Percentiles rank a stretch among this genome's conserved stretches.
Conservation (phyloP, 2,888 invertebrate species). For the Mythimna loreyi region DNA sequence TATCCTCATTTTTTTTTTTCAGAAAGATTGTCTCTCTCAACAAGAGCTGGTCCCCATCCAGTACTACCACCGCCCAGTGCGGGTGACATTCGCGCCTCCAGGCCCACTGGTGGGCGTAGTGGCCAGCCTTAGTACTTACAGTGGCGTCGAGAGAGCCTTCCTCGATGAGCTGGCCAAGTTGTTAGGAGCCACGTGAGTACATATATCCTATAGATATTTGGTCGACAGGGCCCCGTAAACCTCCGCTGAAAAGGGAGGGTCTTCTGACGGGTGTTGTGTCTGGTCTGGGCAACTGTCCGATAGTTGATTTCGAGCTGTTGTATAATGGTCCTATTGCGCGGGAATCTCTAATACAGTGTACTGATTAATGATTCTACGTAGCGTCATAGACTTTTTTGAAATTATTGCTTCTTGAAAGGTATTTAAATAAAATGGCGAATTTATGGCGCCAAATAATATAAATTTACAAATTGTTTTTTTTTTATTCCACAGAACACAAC, state of each 20-base stretch:
- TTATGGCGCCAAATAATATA: too few relatives aligned
- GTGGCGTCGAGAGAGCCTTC: constrained; percentile 93
- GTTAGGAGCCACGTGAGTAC: constrained; percentile 93
- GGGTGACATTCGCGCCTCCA: constrained; percentile 77
- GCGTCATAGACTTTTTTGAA: too few relatives aligned
- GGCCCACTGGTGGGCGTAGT: constrained; percentile 93
- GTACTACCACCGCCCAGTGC: constrained; percentile 94
- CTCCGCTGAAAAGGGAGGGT: too few relatives aligned
- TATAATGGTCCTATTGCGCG: too few relatives aligned
- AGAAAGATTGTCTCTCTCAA: constrained; percentile 93
- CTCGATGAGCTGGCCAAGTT: constrained; percentile 93
- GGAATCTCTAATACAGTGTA: too few relatives aligned
- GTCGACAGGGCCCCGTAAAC: constrained; percentile 78
- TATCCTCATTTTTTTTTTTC: constrained; percentile 34
- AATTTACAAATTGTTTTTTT: too few relatives aligned
- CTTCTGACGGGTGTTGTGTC: too few relatives aligned
- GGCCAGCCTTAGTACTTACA: constrained; percentile 95
- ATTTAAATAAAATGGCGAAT: too few relatives aligned
- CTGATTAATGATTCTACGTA: too few relatives aligned
- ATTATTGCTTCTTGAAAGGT: too few relatives aligned
- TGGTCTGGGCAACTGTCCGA: too few relatives aligned
- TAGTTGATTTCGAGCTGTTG: too few relatives aligned
- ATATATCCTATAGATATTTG: constrained; percentile 77
- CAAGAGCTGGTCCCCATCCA: constrained; percentile 91
- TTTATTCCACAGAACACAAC: constrained; percentile 78